Evolutionary conservation across 2,888 invertebrate species (phyloP).

Genomic region (Callimorpha dominula): DNA sequence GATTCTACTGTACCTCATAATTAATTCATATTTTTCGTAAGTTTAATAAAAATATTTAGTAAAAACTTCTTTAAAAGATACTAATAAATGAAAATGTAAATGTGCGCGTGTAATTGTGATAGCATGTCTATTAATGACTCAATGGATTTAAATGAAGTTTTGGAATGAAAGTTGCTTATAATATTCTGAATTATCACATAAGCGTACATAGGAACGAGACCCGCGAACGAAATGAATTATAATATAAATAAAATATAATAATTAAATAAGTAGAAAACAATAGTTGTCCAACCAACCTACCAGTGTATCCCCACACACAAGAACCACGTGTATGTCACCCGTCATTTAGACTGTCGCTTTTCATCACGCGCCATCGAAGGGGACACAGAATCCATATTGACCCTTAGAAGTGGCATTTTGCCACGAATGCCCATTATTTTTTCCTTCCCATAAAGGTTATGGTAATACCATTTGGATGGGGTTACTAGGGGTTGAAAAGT

Average conservation of each 20-base stretch:
- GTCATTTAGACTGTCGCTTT: constrained; percentile 85
- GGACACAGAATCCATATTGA: constrained; percentile 66
- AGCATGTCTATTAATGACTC: too few species aligned
- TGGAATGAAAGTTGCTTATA: too few species aligned
- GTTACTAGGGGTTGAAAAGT: constrained; percentile 64
- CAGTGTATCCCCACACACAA: constrained; percentile 47
- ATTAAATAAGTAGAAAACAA: background rate
- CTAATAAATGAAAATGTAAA: too few species aligned
- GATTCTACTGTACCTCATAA: background rate
- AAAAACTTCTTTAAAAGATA: too few species aligned
- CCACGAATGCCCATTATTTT: constrained; percentile 77
- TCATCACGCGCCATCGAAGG: constrained; percentile 76
- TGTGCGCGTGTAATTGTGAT: too few species aligned
- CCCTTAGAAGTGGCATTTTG: constrained; percentile 70
- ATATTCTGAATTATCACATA: background rate
- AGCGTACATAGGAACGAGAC: background rate
- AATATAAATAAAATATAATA: background rate
- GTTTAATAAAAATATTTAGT: too few species aligned
- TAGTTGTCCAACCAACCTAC: background rate
- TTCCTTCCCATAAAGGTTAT: constrained; percentile 83
- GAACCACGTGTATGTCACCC: constrained; percentile 83
- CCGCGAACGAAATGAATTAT: background rate
- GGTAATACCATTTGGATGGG: constrained; percentile 78
- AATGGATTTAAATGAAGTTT: too few species aligned
- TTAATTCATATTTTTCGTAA: too few species aligned